Base-by-base conservation (phyloP, 2,113 vertebrate genomes). In the Eupsittula cactorum region DNA sequence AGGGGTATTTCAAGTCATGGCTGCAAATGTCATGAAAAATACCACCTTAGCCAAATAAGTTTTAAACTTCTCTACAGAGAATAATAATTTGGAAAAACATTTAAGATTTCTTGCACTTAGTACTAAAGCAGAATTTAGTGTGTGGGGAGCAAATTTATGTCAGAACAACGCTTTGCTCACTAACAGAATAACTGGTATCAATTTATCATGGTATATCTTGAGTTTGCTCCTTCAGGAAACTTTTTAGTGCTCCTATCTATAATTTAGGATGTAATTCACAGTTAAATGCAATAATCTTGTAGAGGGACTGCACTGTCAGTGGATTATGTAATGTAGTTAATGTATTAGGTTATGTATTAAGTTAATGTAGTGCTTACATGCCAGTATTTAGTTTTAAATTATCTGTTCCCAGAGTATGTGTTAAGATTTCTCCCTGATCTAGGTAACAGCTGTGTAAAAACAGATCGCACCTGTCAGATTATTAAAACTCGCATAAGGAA, bases 391-490 rank as follows among this genome's bases (percentile, higher is more conserved):
- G 10, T 20, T 71, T 2, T 28, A 23, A 31, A 14, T 3, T 1
- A 28, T 0, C 0, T 41, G 27, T 52, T 37, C 52, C 16, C 64
- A 24, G 19, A 2, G 17, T 5, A 9, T 1, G 11, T 8, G 7
- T 11, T 25, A 2, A 33, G 39, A 7, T 25, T 46, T 21, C 57
- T 53, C n/a, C 60, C 37, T 10, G n/a, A 16, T 21, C 7, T 7
- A 3, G 11, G 7, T 24, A 10, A 3, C 10, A 46, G 15, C 50
- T 46, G 16, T 24, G 42, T 55, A 6, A 57, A 33, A 35, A 17
- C 0, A 5, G 0, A 4, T 0, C 13, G 2, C 0, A 1, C 16
- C 0, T 4, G 3, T 11, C 10, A 47, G n/a, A 7, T 5, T 0
- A 0, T 2, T 11, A 3, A 11, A 65, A 3, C 9, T 15, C 18